Percentiles rank a stretch among this genome's conserved stretches.
phyloP scores from a whole-genome alignment of 2,113 vertebrate species.

The Jacana jacana region DNA sequence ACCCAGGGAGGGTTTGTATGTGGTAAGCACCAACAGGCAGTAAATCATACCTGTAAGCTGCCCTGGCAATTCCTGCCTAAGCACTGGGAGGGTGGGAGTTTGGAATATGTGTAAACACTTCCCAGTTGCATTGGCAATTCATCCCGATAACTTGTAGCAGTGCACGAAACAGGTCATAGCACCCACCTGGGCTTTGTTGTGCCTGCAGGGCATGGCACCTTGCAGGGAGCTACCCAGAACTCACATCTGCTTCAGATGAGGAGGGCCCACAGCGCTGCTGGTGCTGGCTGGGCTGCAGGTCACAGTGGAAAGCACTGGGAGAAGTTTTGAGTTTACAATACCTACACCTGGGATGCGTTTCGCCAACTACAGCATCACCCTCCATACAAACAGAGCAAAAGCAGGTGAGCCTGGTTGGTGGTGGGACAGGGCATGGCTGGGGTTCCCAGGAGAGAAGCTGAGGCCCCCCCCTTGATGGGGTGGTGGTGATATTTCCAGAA shows the following conservation, averaged over 20 bases:
- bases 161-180: neutral
- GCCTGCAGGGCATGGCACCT: neutral
- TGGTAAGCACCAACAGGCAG: neutral
- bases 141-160: neutral
- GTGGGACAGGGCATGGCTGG: neutral
- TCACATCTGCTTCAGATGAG: neutral
- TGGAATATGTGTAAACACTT: neutral
- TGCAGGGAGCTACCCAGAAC: neutral
- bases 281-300: neutral
- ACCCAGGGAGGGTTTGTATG: neutral
- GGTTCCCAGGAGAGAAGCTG: neutral
- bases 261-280: neutral
- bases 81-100: neutral
- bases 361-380: too few species aligned
- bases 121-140: neutral
- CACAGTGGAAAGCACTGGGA: neutral
- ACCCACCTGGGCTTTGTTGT: neutral
- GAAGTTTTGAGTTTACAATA: neutral
- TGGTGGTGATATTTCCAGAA: neutral
- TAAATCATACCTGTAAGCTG: slow-evolving; percentile 9
- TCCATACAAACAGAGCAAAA: neutral
- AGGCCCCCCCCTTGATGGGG: neutral
- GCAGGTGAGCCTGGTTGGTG: neutral
- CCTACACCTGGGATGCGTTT: neutral
- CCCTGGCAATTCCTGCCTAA: neutral